A percentile compares a stretch with the other conserved stretches of the same genome.
phyloP scores from a whole-genome alignment of 2,113 vertebrate species.

The Platichthys stellatus region DNA sequence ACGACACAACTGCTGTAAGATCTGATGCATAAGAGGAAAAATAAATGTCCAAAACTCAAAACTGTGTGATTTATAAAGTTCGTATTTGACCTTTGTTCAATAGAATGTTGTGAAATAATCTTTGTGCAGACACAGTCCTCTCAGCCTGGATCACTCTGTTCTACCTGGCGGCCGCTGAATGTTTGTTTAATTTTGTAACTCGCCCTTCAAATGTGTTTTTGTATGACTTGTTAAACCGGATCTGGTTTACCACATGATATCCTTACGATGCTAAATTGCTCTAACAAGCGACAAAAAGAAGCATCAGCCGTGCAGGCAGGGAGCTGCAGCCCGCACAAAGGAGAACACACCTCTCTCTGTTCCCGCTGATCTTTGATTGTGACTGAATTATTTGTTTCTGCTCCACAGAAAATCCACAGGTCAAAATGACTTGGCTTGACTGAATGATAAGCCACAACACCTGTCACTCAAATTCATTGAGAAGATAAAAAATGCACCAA shows the following conservation, averaged over 20 bases:
- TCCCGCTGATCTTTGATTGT: neutral
- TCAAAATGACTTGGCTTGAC: constrained; percentile 10
- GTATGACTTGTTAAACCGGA: no score
- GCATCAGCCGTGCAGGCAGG: neutral
- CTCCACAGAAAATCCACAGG: neutral
- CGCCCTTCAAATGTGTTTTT: no score
- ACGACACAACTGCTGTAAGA: no score
- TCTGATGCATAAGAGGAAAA: no score
- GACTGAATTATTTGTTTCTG: neutral
- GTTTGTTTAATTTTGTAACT: no score
- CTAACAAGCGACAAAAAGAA: neutral
- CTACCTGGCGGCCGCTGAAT: no score
- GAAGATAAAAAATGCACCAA: neutral
- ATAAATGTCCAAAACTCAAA: no score
- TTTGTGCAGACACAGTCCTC: no score
- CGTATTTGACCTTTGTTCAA: no score
- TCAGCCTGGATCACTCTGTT: no score
- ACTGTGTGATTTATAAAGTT: no score
- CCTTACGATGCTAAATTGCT: constrained; percentile 4
- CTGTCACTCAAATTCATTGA: constrained; percentile 10
- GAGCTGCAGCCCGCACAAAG: neutral
- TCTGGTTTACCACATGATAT: neutral
- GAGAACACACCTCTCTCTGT: constrained; percentile 13
- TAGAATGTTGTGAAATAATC: no score
- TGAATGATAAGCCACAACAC: neutral